These are phyloP conservation scores for Morpho deidamia DNA, from an alignment of 2,888 invertebrate species.

Conservation along the genomic window DNA sequence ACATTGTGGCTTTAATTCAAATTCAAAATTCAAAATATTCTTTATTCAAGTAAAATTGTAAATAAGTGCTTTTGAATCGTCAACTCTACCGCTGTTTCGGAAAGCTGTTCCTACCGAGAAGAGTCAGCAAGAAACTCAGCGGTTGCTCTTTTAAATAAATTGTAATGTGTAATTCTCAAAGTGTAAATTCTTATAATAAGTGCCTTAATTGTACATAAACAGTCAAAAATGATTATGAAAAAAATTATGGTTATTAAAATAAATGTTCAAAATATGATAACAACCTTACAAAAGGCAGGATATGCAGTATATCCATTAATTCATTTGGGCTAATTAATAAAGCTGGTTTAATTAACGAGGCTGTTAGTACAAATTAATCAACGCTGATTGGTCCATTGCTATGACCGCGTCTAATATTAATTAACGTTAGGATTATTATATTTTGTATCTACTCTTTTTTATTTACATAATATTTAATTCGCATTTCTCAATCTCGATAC, in stretches of 20 bases:
- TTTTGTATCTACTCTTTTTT: slow-evolving; percentile 14
- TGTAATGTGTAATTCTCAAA: no score
- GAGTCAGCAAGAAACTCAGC: no score
- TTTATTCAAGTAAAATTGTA: no score
- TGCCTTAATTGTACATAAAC: no score
- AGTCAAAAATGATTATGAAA: not conserved
- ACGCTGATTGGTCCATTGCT: slow-evolving; percentile 44
- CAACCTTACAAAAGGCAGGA: slow-evolving; percentile 9
- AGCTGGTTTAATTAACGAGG: slow-evolving; percentile 55
- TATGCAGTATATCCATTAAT: slow-evolving; percentile 41
- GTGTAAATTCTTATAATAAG: no score
- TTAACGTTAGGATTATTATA: slow-evolving; percentile 28
- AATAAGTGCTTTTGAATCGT: no score
- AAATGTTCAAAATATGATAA: slow-evolving; percentile 1
- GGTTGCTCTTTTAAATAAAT: no score
- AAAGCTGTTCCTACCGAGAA: no score
- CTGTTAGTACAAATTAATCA: slow-evolving; percentile 66
- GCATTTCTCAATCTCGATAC: no score
- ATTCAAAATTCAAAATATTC: no score
- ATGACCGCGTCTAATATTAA: slow-evolving; percentile 33
- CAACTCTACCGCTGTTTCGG: no score
- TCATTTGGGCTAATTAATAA: slow-evolving; percentile 65
- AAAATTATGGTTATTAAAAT: not conserved
- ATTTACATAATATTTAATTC: not conserved
- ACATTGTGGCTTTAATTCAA: no score